Evolutionary conservation across 2,888 invertebrate species (phyloP), one percentile per base, ranked within the genome.

Genomic region (Metellina segmentata): DNA sequence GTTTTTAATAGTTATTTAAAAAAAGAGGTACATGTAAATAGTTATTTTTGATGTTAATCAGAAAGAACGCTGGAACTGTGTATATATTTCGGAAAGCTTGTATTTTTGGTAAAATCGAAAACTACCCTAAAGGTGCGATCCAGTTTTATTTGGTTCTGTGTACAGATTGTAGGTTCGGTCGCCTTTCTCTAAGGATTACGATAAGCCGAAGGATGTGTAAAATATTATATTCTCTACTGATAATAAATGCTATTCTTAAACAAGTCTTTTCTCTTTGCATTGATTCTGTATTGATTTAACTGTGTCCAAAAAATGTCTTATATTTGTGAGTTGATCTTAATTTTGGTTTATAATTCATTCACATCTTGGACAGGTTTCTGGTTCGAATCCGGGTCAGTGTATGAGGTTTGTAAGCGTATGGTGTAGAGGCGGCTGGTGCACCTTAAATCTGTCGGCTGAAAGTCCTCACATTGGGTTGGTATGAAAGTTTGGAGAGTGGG

Each of bases 1-100:
- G 72, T 81, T 87, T 87, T 81, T 79, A 79, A 72, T 52, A 81
- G 69, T 77, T 86, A 70, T 85, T 85, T 85, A 85, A 85, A 51
- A 51, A 71, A 72, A 87, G 51, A 77, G 77, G 70, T 16, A 52
- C 81, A 34, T 86, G 87, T 87, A 87, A 72, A 87, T 87, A 87
- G 86, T 34, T 86, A 86, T 86, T 87, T 79, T 79, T 87, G 77
- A 81, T 87, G 77, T 71, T 79, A 34, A 71, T 20, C 49, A n/a
- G 49, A 69, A 70, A 16, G 48, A 85, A 8, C 20, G 16, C 7
- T 75, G 11, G 61, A 61, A 61, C 34, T 49, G 16, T 85, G 53
- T 85, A 85, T 48, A 85, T 85, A 75, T 75, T 34, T 75, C 74
- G 13, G 48, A 20, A 82, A 49, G 52, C 49, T 75, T 61, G 48